Evolutionary conservation across 2,113 vertebrate species (phyloP), one percentile per base, ranked within the genome.

Genomic region (Hydrolagus affinis): DNA sequence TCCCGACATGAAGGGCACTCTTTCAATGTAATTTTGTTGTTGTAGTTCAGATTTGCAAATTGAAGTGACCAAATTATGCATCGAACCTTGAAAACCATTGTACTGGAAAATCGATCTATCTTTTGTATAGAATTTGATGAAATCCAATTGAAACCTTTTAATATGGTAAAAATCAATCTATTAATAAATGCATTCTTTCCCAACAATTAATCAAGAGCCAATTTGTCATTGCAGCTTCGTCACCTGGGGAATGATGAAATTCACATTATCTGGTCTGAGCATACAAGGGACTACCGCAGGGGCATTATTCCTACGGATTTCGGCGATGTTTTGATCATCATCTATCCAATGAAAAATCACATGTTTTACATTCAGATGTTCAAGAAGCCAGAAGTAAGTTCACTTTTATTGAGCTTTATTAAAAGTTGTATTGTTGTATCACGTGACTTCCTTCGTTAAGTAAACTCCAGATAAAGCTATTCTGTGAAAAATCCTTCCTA

Each of bases 171-270:
- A 66, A 11, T 83, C 66, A 11, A 30, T 25, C 60, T 59, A 66
- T 64, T 83, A 60, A 83, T 25, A 83, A 83, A 66, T 83, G 62
- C 32, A 68, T 83, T 66, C 28, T 10, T 32, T 83, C 89, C 71
- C 91, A 89, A 75, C 86, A 88, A 91, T 93, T 94, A 92, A 92
- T 91, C 89, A 90, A 89, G 88, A 91, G 86, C 88, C 90, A 88
- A 90, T 94, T 91, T 93, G 88, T 87, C 10, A 0, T 94, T 93
- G 88, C 94, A 99, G 98, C 95, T 99, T 88, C 97, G 97, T 91
- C 98, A 99, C 95, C 95, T 99, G 94, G 98, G 98, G 90, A 99
- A 99, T 88, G 98, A 99, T 0, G 98, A 99, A 92, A 96, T 99
- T 88, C 98, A 99, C 92, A 96, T 99, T 21, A 96, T 99, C 91